A percentile compares a stretch with the other conserved stretches of the same genome.
Evolutionary conservation across 2,888 invertebrate species (phyloP).

Genomic region (Chloroclystis v-ata): DNA sequence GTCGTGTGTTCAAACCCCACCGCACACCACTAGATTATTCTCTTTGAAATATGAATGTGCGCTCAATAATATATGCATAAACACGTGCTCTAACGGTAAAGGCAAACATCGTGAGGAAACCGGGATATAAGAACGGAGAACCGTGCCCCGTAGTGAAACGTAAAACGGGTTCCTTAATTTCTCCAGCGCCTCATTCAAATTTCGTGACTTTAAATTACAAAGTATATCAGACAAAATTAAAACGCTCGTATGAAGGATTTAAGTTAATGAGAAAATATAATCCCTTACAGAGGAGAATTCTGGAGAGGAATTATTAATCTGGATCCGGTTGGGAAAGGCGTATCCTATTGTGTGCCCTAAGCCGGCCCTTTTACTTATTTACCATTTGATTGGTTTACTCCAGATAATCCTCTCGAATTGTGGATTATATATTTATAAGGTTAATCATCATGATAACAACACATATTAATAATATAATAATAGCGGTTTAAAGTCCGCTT

Average conservation of each 20-base stretch:
- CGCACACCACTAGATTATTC: too few species aligned
- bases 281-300: conserved; percentile 32
- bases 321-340: conserved; percentile 19
- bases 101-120: too few species aligned
- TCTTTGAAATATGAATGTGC: too few species aligned
- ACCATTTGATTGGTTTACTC: conserved; percentile 31
- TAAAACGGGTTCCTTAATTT: conserved; percentile 1
- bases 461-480: too few species aligned
- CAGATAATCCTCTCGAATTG: conserved; percentile 28
- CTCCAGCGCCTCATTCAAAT: conserved; percentile 8
- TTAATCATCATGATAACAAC: too few species aligned
- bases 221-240: conserved; percentile 43
- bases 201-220: conserved; percentile 18
- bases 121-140: too few species aligned
- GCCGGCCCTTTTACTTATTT: conserved; percentile 32
- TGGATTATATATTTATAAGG: conserved; percentile 25
- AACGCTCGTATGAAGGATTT: conserved; percentile 42
- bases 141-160: too few species aligned
- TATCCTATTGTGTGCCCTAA: conserved; percentile 28
- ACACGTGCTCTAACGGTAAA: too few species aligned
- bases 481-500: too few species aligned
- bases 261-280: conserved; percentile 46
- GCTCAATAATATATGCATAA: too few species aligned
- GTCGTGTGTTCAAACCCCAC: too few species aligned
- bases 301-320: conserved; percentile 42